These are phyloP conservation scores for Macaria notata DNA, from an alignment of 2,888 invertebrate species.

Conservation along the genomic window DNA sequence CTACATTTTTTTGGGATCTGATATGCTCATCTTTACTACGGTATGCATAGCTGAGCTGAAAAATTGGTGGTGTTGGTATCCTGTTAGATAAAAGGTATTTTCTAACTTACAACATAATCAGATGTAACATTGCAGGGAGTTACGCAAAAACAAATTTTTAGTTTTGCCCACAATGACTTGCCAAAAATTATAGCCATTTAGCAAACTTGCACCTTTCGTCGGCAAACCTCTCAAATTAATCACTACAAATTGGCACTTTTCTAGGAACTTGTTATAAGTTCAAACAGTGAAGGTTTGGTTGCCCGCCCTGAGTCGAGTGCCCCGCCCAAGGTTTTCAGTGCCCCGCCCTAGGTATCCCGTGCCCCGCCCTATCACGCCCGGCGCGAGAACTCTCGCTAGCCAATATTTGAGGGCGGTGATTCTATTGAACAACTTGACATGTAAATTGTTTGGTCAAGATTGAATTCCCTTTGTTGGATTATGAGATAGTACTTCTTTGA, in stretches of 20 bases:
- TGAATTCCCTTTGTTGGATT: constrained; percentile 42
- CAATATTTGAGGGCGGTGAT: constrained; percentile 34
- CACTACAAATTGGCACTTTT: constrained; percentile 62
- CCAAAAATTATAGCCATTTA: constrained; percentile 19
- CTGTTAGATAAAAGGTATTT: too few relatives aligned
- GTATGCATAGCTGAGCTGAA: too few relatives aligned
- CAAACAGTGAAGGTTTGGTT: constrained; percentile 44
- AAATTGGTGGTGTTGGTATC: too few relatives aligned
- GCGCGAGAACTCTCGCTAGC: constrained; percentile 30
- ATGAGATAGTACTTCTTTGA: constrained; percentile 17
- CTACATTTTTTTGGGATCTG: too few relatives aligned
- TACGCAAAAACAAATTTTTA: neutral
- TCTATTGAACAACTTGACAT: constrained; percentile 43
- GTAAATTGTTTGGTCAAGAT: constrained; percentile 65
- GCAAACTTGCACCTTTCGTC: constrained; percentile 46
- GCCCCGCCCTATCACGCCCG: constrained; percentile 72
- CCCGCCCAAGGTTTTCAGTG: constrained; percentile 55
- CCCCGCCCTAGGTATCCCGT: constrained; percentile 54
- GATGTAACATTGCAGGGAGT: too few relatives aligned
- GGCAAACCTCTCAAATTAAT: constrained; percentile 54
- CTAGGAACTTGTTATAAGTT: constrained; percentile 51
- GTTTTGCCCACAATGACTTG: constrained; percentile 34
- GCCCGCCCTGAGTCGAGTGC: constrained; percentile 12
- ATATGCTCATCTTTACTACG: too few relatives aligned
- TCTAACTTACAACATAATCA: too few relatives aligned